phyloP scores from a whole-genome alignment of 2,888 invertebrate species.

The Cynaeus angustus region DNA sequence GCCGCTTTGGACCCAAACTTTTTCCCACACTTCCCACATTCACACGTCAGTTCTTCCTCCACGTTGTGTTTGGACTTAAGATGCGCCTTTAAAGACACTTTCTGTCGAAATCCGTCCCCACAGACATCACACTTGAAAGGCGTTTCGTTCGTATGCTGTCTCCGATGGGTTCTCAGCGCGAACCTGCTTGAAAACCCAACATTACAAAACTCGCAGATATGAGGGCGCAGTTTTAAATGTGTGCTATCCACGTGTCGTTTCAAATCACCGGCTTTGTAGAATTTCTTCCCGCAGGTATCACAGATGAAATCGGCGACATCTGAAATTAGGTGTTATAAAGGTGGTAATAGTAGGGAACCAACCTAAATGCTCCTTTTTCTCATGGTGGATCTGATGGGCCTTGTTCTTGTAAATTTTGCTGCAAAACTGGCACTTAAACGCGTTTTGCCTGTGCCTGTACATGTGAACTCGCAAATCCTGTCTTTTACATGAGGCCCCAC shows the following conservation, averaged over 20 bases:
- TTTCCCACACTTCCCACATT: slow-evolving; percentile 60
- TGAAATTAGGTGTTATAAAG: too few species aligned
- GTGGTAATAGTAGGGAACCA: too few species aligned
- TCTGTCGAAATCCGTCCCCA: slow-evolving; percentile 63
- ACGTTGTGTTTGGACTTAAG: slow-evolving; percentile 62
- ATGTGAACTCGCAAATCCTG: slow-evolving; percentile 26
- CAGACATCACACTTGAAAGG: slow-evolving; percentile 63
- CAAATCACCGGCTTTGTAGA: slow-evolving; percentile 57
- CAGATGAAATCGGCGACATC: slow-evolving; percentile 58
- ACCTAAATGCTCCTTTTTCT: slow-evolving; percentile 19
- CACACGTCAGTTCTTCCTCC: slow-evolving; percentile 56
- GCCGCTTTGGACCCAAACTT: slow-evolving; percentile 45
- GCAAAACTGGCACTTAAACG: slow-evolving; percentile 66
- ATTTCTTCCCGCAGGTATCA: slow-evolving; percentile 60
- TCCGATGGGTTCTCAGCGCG: slow-evolving; percentile 60
- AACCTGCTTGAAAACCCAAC: slow-evolving; percentile 61
- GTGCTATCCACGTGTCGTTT: slow-evolving; percentile 62
- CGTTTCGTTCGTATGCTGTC: slow-evolving; percentile 63
- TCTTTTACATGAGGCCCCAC: slow-evolving; percentile 56
- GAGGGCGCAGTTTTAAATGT: slow-evolving; percentile 62
- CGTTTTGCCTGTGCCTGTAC: slow-evolving; percentile 62
- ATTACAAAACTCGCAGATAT: slow-evolving; percentile 61
- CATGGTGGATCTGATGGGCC: slow-evolving; percentile 65
- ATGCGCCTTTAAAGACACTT: slow-evolving; percentile 62
- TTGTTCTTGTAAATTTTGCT: slow-evolving; percentile 68